Percentiles rank a stretch among this genome's conserved stretches.
Evolutionary conservation across 1,140 invertebrate species (phyloP).

Genomic region (Drosophila sechellia): DNA sequence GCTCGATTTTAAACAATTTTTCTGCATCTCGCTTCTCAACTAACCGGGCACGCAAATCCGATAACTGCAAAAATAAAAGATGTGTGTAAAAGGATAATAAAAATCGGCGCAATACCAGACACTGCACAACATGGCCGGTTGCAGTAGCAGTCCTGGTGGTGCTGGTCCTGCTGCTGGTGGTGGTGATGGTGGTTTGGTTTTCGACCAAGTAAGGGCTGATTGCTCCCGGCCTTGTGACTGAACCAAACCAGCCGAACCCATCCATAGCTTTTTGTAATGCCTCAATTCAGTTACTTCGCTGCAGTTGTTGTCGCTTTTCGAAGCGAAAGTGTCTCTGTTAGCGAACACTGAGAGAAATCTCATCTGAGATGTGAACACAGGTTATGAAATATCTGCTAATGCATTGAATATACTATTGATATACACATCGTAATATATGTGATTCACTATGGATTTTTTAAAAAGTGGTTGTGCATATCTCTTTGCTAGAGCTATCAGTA

Average conservation of each 20-base stretch:
- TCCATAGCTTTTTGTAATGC: constrained; percentile 41
- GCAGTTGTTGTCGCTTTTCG: constrained; percentile 14
- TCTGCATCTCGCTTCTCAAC: constrained; percentile 32
- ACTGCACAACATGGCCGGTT: constrained; percentile 37
- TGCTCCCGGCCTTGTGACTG: constrained; percentile 32
- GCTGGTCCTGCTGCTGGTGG: neutral
- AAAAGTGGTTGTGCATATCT: too few relatives aligned
- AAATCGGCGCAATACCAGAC: constrained; percentile 37
- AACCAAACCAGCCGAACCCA: constrained; percentile 4
- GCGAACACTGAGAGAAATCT: neutral
- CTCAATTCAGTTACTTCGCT: constrained; percentile 68
- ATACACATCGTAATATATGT: too few relatives aligned
- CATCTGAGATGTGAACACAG: too few relatives aligned
- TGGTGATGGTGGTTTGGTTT: neutral
- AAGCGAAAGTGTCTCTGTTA: constrained; percentile 14
- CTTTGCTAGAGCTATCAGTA: too few relatives aligned
- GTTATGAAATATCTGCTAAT: neutral
- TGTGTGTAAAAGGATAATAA: constrained; percentile 19
- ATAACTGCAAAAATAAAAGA: constrained; percentile 57
- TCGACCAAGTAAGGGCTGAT: constrained; percentile 52
- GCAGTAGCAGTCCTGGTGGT: neutral
- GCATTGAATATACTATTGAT: too few relatives aligned
- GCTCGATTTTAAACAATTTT: constrained; percentile 59
- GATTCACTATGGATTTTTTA: too few relatives aligned
- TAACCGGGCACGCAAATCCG: constrained; percentile 59